Percentiles rank a stretch among this genome's conserved stretches.
phyloP scores from a whole-genome alignment of 2,113 vertebrate genomes.

The Sitta europaea region DNA sequence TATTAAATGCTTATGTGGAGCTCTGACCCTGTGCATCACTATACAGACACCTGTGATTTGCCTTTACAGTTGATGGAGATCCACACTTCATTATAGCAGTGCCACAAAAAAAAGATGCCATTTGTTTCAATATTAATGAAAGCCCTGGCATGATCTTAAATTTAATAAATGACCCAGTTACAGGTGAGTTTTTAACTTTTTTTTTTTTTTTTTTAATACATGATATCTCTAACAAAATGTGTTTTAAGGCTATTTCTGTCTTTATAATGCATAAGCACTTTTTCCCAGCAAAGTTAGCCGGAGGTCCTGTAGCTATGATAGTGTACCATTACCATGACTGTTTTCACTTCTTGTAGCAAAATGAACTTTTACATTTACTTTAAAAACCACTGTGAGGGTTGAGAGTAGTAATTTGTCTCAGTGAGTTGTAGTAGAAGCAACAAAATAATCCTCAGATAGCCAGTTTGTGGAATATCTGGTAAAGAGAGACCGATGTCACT shows the following conservation, averaged over 20 bases:
- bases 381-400: not conserved
- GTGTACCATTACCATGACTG: not conserved
- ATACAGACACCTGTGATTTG: not conserved
- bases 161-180: slow-evolving; percentile 82
- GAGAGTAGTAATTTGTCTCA: not conserved
- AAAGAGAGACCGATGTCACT: not conserved
- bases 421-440: not conserved
- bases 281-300: not conserved
- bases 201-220: not conserved
- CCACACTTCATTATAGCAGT: slow-evolving; percentile 92
- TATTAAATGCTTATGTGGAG: not conserved
- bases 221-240: not conserved
- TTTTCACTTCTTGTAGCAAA: not conserved
- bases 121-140: slow-evolving; percentile 94
- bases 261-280: not conserved
- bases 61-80: slow-evolving; percentile 88
- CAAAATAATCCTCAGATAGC: not conserved
- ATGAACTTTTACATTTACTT: not conserved
- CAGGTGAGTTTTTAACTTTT: slow-evolving; percentile 72
- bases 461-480: not conserved
- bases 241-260: not conserved
- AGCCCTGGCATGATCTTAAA: slow-evolving; percentile 84
- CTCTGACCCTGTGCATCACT: not conserved
- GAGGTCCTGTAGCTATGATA: not conserved
- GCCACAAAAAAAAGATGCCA: slow-evolving; percentile 77